Base-by-base conservation (phyloP, 2,797 vertebrate species). In the Lepilemur ruficaudatus region DNA sequence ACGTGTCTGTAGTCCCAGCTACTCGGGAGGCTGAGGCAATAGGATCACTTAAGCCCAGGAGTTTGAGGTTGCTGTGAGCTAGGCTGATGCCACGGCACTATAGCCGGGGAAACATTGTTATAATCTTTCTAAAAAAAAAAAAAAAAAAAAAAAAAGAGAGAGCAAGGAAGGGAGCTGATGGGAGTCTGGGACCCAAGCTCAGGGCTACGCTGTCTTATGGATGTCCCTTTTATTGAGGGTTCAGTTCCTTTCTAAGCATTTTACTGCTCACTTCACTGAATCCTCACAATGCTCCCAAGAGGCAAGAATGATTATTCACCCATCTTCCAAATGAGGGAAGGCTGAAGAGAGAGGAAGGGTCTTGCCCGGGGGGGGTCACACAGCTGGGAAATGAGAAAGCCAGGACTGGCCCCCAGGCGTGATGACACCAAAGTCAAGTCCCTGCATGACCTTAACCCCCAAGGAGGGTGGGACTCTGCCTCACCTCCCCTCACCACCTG, bases 281-380 rank as follows among this genome's bases (percentile, higher is more conserved):
- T 22, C 65, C 17, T 91, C 41, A 17, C 43, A 28, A 13, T 61
- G 35, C 48, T 41, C 89, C 43, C 3, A 41, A 41, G 50, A 78
- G 30, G 89, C 61, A 92, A 63, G 50, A 86, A 38, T 83, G 32
- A 25, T 89, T 32, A 73, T 50, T 75, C 70, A 80, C 30, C 82
- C 50, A 50, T 50, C 57, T 88, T 81, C 90, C 25, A 17, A 72
- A 70, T 65, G 41, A 95, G 88, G 65, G 95, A 90, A 95, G 78
- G n/a, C 80, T 48, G 30, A 30, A 30, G 50, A 57, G 41, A 82
- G 73, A 75, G 38, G 78, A 88, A 82, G 43, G 20, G 61, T 43
- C 89, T 91, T 83, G n/a, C 70, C 22, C 12, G 35, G 83, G 23
- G 43, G 80, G 23, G 3, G 35, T 38, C 38, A 23, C 41, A 30